Evolutionary conservation across 2,888 invertebrate species (phyloP).

Genomic region (Netelia melanura): DNA sequence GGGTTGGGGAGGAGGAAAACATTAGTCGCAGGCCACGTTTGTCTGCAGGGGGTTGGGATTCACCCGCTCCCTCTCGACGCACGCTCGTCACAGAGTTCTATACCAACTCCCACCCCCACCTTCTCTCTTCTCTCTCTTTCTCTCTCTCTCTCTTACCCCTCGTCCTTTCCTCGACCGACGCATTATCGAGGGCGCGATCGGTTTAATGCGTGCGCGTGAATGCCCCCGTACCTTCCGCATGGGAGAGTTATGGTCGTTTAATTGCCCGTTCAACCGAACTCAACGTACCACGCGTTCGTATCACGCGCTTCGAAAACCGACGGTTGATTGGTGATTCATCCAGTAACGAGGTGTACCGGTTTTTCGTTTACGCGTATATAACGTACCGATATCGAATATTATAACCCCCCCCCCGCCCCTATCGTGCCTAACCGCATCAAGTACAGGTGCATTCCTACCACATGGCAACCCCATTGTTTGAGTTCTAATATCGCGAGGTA

Average conservation of each 20-base stretch:
- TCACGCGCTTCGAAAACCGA: slow-evolving; percentile 67
- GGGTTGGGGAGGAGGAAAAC: background rate
- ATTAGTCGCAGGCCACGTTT: slow-evolving; percentile 60
- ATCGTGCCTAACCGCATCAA: background rate
- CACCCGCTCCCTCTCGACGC: slow-evolving; percentile 27
- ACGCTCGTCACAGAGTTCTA: slow-evolving; percentile 33
- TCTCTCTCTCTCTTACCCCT: too few species aligned
- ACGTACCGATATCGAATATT: background rate
- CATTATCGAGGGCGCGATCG: slow-evolving; percentile 74
- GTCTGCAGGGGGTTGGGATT: slow-evolving; percentile 68
- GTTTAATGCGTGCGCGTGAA: slow-evolving; percentile 71
- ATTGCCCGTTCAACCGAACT: slow-evolving; percentile 69
- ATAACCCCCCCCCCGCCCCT: background rate
- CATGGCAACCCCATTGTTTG: slow-evolving; percentile 41
- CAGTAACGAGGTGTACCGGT: slow-evolving; percentile 46
- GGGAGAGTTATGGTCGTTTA: slow-evolving; percentile 76
- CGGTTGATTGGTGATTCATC: slow-evolving; percentile 81
- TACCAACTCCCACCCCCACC: too few species aligned
- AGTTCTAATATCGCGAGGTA: background rate
- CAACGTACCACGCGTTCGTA: slow-evolving; percentile 42
- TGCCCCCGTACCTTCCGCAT: slow-evolving; percentile 68
- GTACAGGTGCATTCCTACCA: slow-evolving; percentile 47
- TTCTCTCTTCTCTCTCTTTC: too few species aligned
- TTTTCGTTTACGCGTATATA: slow-evolving; percentile 22
- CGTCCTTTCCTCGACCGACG: slow-evolving; percentile 31